A percentile compares a stretch with the other conserved stretches of the same genome.
phyloP scores from a whole-genome alignment of 92 coral and sea anemone genomes.

The Siderastrea radians region DNA sequence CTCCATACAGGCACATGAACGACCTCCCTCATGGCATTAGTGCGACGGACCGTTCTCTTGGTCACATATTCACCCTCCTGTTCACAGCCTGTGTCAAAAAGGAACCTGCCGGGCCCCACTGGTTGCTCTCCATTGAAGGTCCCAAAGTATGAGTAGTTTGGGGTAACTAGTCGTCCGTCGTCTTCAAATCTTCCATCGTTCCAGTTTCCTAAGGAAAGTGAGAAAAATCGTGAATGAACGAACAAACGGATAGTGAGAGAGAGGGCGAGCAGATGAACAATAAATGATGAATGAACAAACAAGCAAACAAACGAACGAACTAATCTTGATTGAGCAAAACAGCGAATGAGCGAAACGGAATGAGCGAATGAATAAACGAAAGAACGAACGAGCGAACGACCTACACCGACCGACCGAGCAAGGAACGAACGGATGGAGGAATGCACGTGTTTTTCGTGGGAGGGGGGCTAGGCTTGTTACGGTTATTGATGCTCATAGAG shows the following conservation, averaged over 20 bases:
- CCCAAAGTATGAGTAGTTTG: slow-evolving; percentile 63
- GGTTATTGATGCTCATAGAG: too few relatives aligned
- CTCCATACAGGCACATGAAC: slow-evolving; percentile 74
- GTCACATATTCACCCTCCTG: slow-evolving; percentile 79
- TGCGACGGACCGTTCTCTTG: slow-evolving; percentile 39
- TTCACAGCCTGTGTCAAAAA: slow-evolving; percentile 75
- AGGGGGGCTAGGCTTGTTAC: too few relatives aligned
- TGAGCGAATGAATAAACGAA: too few relatives aligned
- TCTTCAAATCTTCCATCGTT: slow-evolving; percentile 78
- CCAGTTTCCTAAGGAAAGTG: slow-evolving; percentile 70
- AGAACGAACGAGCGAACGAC: too few relatives aligned
- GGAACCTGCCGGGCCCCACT: slow-evolving; percentile 75
- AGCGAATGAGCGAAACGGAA: too few relatives aligned
- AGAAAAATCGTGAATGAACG: too few relatives aligned
- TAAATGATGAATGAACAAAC: background rate
- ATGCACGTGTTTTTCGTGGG: too few relatives aligned
- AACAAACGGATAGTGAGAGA: background rate
- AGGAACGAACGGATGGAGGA: too few relatives aligned
- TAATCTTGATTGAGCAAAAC: too few relatives aligned
- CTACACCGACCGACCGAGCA: too few relatives aligned
- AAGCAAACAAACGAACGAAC: background rate
- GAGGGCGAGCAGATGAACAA: too few relatives aligned
- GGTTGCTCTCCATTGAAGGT: slow-evolving; percentile 77
- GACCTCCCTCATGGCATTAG: slow-evolving; percentile 47
- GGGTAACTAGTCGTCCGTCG: slow-evolving; percentile 65